phyloP scores from a whole-genome alignment of 2,888 invertebrate genomes.

The Coenonympha arcania region DNA sequence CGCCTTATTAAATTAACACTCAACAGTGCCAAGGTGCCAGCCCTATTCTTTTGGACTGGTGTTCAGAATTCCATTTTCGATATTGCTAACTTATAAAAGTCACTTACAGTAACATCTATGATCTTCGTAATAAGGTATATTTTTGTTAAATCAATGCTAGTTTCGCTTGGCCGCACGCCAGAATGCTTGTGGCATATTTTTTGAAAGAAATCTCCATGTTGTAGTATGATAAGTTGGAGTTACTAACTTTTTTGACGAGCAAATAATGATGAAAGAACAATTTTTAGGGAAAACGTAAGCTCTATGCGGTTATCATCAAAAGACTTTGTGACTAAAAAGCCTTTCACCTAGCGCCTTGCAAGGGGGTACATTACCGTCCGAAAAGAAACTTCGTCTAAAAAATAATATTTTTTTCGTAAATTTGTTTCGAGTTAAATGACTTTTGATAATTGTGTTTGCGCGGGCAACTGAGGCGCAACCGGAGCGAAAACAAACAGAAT shows the following conservation, averaged over 20 bases:
- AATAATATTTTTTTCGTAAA: conserved; percentile 3
- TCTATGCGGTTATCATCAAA: too few relatives aligned
- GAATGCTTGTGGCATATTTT: conserved; percentile 23
- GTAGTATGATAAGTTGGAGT: conserved; percentile 17
- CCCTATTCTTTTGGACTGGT: neutral
- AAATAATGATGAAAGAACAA: conserved; percentile 15
- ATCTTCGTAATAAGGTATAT: neutral
- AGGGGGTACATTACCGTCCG: too few relatives aligned
- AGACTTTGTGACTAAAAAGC: too few relatives aligned
- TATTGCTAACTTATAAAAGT: neutral
- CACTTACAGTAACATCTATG: neutral
- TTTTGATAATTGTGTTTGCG: conserved; percentile 15
- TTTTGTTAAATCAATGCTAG: neutral
- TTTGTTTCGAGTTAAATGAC: conserved; percentile 10
- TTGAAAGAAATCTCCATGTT: conserved; percentile 23
- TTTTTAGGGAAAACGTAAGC: neutral
- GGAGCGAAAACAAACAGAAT: conserved; percentile 2
- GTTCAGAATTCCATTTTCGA: conserved; percentile 13
- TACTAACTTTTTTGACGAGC: conserved; percentile 12
- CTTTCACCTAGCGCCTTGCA: too few relatives aligned
- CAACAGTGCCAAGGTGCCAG: neutral
- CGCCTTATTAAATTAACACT: too few relatives aligned
- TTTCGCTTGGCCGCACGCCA: conserved; percentile 16
- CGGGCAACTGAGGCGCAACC: neutral
- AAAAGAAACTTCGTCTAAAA: too few relatives aligned